These are phyloP conservation scores for Polypedilum pembai DNA, from an alignment of 1,140 invertebrate genomes.

Conservation along the genomic window DNA sequence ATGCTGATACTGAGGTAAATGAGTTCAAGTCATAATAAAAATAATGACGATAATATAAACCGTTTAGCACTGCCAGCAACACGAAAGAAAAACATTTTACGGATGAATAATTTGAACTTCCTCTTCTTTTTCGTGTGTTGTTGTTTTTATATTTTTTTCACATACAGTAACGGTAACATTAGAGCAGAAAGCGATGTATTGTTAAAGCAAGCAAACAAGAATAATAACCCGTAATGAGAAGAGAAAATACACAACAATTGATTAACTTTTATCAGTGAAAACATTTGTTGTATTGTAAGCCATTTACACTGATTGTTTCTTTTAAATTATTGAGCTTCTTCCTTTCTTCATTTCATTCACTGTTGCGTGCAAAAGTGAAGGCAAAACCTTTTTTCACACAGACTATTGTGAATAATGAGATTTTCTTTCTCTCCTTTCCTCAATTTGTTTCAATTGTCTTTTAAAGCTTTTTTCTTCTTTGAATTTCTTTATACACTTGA, in stretches of 20 bases:
- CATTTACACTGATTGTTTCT: constrained; percentile 12
- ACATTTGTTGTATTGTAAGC: neutral
- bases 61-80: neutral
- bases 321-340: neutral
- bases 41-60: constrained; percentile 1
- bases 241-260: neutral
- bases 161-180: no score
- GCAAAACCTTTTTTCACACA: no score
- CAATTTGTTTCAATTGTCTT: no score
- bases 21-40: neutral
- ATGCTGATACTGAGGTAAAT: constrained; percentile 37
- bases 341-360: neutral
- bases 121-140: neutral
- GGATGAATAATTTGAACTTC: constrained; percentile 11
- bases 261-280: constrained; percentile 3
- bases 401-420: no score
- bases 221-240: neutral
- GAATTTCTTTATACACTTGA: neutral
- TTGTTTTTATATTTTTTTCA: no score
- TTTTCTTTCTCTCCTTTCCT: no score
- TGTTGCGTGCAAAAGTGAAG: no score
- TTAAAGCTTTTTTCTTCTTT: neutral
- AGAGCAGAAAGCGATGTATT: neutral
- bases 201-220: neutral
- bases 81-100: neutral